These are phyloP conservation scores for Pseudorhiza aurosa DNA, from an alignment of 30 jellyfish, hydroid and myxozoan genomes.

Conservation along the genomic window DNA sequence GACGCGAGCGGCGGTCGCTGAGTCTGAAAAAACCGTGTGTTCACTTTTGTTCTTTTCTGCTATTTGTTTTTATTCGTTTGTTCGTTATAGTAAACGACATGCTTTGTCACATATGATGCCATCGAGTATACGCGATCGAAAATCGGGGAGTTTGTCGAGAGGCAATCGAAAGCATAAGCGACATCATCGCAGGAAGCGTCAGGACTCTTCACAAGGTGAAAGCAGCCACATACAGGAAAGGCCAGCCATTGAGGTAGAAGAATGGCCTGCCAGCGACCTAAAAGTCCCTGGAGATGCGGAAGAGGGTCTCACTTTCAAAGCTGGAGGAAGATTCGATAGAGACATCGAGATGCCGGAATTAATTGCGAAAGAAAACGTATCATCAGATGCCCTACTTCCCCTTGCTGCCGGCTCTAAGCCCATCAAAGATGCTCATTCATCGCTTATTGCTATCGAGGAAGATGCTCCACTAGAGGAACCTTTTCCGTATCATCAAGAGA, in stretches of 20 bases:
- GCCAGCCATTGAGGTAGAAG: not conserved
- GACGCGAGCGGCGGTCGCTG: too few relatives aligned
- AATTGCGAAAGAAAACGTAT: not conserved
- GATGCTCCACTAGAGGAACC: not conserved
- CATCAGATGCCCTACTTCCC: not conserved
- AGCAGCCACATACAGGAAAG: not conserved
- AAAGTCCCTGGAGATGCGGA: conserved; percentile 9
- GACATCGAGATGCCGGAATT: conserved; percentile 28
- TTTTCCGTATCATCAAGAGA: conserved; percentile 34
- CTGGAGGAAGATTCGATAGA: not conserved
- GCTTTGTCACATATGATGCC: conserved; percentile 89
- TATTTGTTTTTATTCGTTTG: too few relatives aligned
- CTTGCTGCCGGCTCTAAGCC: conserved; percentile 51
- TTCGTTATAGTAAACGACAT: conserved; percentile 75
- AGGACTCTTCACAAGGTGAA: not conserved
- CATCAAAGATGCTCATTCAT: conserved; percentile 19
- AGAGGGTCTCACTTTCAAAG: conserved; percentile 47
- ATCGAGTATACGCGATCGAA: not conserved
- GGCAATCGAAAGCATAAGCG: conserved; percentile 43
- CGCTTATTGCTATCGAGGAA: not conserved
- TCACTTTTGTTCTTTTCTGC: too few relatives aligned
- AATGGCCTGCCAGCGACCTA: not conserved
- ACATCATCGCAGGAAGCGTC: conserved; percentile 64
- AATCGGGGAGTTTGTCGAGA: not conserved
- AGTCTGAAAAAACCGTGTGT: too few relatives aligned